Percentiles rank a stretch among this genome's conserved stretches.
phyloP scores from a whole-genome alignment of 2,113 vertebrate genomes.

The Planiliza haematocheilus region DNA sequence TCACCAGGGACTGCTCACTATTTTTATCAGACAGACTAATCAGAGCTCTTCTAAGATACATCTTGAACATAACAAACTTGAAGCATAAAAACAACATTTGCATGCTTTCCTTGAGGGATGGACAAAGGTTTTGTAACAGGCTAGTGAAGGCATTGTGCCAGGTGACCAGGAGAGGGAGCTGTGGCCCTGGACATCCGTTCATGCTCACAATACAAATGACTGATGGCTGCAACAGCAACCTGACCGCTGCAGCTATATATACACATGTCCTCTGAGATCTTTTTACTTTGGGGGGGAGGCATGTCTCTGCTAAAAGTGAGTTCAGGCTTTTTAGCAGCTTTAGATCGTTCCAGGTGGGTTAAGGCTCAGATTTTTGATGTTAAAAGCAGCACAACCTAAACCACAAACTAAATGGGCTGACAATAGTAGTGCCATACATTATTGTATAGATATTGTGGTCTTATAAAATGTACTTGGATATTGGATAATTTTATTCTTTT shows the following conservation, averaged over 20 bases:
- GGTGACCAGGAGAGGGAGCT: slow-evolving; percentile 78
- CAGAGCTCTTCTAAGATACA: neutral
- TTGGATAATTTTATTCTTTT: too few species aligned
- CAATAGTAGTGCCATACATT: neutral
- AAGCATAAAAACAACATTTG: slow-evolving; percentile 11
- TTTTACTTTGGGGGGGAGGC: slow-evolving; percentile 10
- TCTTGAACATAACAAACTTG: slow-evolving; percentile 7
- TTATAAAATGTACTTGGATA: slow-evolving; percentile 13
- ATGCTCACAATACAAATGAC: slow-evolving; percentile 15
- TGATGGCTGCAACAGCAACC: slow-evolving; percentile 24
- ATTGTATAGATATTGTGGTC: slow-evolving; percentile 16
- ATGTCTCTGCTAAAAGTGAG: slow-evolving; percentile 34
- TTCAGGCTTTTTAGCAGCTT: slow-evolving; percentile 43
- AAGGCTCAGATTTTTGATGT: slow-evolving; percentile 18
- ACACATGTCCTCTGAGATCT: slow-evolving; percentile 37
- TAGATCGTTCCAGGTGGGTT: slow-evolving; percentile 22
- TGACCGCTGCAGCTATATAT: slow-evolving; percentile 46
- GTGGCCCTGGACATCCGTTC: slow-evolving; percentile 58
- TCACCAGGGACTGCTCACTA: too few species aligned
- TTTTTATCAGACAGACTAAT: slow-evolving; percentile 25
- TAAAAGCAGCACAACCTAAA: neutral
- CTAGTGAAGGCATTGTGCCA: slow-evolving; percentile 31
- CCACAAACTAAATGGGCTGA: slow-evolving; percentile 17
- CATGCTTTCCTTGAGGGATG: neutral
- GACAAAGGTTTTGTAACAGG: neutral